phyloP scores from a whole-genome alignment of 2,113 vertebrate species.

The Archocentrus centrarchus region DNA sequence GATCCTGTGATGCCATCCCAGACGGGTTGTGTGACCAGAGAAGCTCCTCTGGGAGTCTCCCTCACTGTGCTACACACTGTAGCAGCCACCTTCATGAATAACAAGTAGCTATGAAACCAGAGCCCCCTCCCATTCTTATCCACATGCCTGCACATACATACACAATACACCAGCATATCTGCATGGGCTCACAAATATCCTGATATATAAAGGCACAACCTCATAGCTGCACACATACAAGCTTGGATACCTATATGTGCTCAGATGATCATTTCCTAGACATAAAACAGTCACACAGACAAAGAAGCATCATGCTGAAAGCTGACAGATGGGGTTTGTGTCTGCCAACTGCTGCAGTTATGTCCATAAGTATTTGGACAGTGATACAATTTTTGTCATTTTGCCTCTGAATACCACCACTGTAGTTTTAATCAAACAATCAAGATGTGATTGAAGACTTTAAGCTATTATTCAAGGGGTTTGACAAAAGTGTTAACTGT shows the following conservation, averaged over 20 bases:
- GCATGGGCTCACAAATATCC: slow-evolving; percentile 11
- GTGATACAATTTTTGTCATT: neutral
- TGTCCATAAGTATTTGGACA: neutral
- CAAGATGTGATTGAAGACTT: neutral
- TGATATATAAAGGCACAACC: slow-evolving; percentile 24
- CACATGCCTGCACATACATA: slow-evolving; percentile 25
- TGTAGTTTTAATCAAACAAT: neutral
- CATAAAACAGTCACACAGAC: slow-evolving; percentile 22
- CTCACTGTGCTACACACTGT: slow-evolving; percentile 64
- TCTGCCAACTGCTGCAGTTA: slow-evolving; percentile 38
- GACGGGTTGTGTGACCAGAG: slow-evolving; percentile 64
- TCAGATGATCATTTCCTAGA: slow-evolving; percentile 28
- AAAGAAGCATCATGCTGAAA: slow-evolving; percentile 21
- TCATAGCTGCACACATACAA: neutral
- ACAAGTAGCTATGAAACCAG: slow-evolving; percentile 65
- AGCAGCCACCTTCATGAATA: slow-evolving; percentile 74
- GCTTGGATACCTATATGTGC: neutral
- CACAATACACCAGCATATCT: slow-evolving; percentile 3
- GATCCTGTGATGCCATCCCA: slow-evolving; percentile 39
- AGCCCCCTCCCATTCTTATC: neutral
- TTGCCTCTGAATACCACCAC: neutral
- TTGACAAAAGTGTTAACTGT: neutral
- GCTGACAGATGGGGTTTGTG: slow-evolving; percentile 51
- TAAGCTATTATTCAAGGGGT: neutral
- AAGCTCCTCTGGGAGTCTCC: slow-evolving; percentile 68